Conservation (phyloP, 2,888 invertebrate species). For the Macaria notata region DNA sequence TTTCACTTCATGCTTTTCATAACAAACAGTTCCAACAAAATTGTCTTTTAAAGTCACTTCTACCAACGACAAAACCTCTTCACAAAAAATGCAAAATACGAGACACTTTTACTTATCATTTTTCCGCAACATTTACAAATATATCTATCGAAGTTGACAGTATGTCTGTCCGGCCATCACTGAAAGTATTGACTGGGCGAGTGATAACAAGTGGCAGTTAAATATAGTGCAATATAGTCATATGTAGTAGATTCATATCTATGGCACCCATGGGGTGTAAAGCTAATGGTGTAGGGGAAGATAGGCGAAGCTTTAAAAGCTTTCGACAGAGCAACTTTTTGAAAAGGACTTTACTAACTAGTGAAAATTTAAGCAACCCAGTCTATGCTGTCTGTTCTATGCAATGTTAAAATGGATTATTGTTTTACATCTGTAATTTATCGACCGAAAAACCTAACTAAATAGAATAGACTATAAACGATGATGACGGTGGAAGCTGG, state of each 20-base stretch:
- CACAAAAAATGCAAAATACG: too few relatives aligned
- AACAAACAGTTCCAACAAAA: background rate
- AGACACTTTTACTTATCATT: background rate
- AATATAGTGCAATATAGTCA: slow-evolving; percentile 43
- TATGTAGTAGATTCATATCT: slow-evolving; percentile 41
- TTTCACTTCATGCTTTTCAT: too few relatives aligned
- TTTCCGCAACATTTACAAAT: background rate
- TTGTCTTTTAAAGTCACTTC: too few relatives aligned
- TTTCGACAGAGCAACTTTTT: background rate
- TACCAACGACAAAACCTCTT: too few relatives aligned
- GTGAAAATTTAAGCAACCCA: too few relatives aligned
- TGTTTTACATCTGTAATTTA: too few relatives aligned
- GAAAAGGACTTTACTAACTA: too few relatives aligned
- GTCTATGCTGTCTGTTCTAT: too few relatives aligned
- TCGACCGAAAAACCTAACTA: too few relatives aligned
- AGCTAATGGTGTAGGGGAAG: slow-evolving; percentile 34
- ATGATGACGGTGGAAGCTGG: too few relatives aligned
- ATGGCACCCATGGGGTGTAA: slow-evolving; percentile 54
- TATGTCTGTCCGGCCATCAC: slow-evolving; percentile 40
- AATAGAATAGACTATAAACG: too few relatives aligned
- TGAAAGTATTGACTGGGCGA: slow-evolving; percentile 61
- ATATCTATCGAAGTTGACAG: slow-evolving; percentile 11
- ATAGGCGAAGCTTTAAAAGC: slow-evolving; percentile 15
- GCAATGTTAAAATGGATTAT: too few relatives aligned
- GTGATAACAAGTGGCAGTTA: slow-evolving; percentile 61